Percentiles rank a stretch among this genome's conserved stretches.
Evolutionary conservation across 1,140 invertebrate genomes (phyloP).

Genomic region (Araneus ventricosus): DNA sequence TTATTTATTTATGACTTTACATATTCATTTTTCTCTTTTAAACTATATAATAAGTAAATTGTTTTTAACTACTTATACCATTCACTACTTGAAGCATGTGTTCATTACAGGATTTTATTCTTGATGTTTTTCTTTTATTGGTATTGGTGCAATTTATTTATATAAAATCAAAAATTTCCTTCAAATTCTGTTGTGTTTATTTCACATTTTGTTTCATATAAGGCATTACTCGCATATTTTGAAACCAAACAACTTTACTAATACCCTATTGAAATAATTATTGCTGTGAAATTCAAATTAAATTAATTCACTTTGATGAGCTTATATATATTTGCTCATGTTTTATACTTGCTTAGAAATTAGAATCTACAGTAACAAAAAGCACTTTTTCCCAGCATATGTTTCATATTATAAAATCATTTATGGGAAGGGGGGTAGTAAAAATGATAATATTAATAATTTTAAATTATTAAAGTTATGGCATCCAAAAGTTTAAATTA

Average conservation of each 20-base stretch:
- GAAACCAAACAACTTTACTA: not conserved
- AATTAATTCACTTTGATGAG: no score
- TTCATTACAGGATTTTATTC: conserved; percentile 30
- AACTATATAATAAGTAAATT: conserved; percentile 24
- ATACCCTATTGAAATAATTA: not conserved
- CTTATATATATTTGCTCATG: no score
- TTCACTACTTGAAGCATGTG: conserved; percentile 31
- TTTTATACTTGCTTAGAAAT: no score
- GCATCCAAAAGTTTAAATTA: no score
- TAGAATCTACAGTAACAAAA: no score
- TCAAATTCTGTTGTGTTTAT: conserved; percentile 23
- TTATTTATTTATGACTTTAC: conserved; percentile 47
- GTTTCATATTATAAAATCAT: no score
- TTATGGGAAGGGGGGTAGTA: no score
- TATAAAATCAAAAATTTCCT: conserved; percentile 63
- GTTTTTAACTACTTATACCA: conserved; percentile 40
- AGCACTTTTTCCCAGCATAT: no score
- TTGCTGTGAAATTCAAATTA: not conserved
- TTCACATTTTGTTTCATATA: not conserved
- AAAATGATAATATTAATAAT: no score
- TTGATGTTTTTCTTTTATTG: conserved; percentile 59
- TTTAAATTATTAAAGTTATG: no score
- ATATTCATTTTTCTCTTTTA: conserved; percentile 10
- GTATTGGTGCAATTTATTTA: conserved; percentile 59
- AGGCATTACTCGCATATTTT: not conserved